phyloP scores from a whole-genome alignment of 2,888 invertebrate species.

The Tanytarsus gracilentus region DNA sequence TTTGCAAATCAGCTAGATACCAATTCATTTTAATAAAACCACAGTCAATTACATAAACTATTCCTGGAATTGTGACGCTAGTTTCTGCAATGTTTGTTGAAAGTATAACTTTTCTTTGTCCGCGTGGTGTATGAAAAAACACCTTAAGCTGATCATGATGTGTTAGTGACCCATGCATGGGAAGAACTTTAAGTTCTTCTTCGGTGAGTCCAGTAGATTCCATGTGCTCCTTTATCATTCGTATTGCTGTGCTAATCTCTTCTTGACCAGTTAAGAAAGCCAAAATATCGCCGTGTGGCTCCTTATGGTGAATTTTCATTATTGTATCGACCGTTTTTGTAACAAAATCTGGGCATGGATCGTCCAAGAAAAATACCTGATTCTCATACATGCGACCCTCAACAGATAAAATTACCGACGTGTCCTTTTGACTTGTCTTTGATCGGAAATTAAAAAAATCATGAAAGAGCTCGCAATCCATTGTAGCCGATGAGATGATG shows the following conservation, averaged over 20 bases:
- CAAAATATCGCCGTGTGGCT: slow-evolving; percentile 77
- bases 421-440: slow-evolving; percentile 48
- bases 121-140: slow-evolving; percentile 61
- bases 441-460: slow-evolving; percentile 61
- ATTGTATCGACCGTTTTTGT: slow-evolving; percentile 78
- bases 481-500: slow-evolving; percentile 89
- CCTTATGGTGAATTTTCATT: slow-evolving; percentile 77
- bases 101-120: slow-evolving; percentile 77
- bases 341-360: slow-evolving; percentile 85
- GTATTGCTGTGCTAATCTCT: slow-evolving; percentile 74
- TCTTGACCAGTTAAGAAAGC: slow-evolving; percentile 91
- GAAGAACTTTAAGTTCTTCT: slow-evolving; percentile 56
- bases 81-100: slow-evolving; percentile 97
- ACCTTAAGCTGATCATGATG: slow-evolving; percentile 70
- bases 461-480: slow-evolving; percentile 79
- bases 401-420: slow-evolving; percentile 74
- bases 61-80: slow-evolving; percentile 87
- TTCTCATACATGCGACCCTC: slow-evolving; percentile 85
- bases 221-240: slow-evolving; percentile 51
- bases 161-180: slow-evolving; percentile 88
- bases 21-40: slow-evolving; percentile 93
- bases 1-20: slow-evolving; percentile 74
- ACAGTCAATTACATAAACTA: slow-evolving; percentile 88
- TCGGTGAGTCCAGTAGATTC: slow-evolving; percentile 44
- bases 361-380: slow-evolving; percentile 69